Evolutionary conservation across 2,888 invertebrate species (phyloP).

Genomic region (Heteromyza rotundicornis): DNA sequence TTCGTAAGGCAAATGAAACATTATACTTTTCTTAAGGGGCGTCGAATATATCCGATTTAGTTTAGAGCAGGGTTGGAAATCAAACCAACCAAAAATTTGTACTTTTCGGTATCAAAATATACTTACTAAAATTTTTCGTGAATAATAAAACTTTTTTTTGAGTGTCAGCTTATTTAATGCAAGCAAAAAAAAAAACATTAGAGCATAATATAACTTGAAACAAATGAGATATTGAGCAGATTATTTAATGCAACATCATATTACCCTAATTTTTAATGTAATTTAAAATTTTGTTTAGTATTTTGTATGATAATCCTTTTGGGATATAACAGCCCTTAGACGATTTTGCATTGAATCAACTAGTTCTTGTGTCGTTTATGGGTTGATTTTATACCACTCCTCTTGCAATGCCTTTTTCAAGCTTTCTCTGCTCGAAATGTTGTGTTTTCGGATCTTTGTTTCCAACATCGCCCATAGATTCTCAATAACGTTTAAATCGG

Average conservation of each 20-base stretch:
- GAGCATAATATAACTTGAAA: too few relatives aligned
- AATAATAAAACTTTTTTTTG: too few relatives aligned
- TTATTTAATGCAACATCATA: neutral
- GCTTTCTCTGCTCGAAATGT: neutral
- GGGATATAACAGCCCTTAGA: neutral
- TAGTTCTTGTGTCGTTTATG: neutral
- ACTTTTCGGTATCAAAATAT: too few relatives aligned
- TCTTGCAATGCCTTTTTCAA: neutral
- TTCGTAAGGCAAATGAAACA: too few relatives aligned
- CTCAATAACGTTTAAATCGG: neutral
- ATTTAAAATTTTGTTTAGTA: neutral
- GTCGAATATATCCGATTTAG: too few relatives aligned
- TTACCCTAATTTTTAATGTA: neutral
- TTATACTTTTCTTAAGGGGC: too few relatives aligned
- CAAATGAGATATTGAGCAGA: too few relatives aligned
- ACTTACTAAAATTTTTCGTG: too few relatives aligned
- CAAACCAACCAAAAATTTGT: too few relatives aligned
- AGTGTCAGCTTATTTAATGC: too few relatives aligned
- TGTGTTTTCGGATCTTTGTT: neutral
- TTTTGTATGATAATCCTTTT: neutral
- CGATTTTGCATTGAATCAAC: neutral
- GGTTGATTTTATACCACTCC: neutral
- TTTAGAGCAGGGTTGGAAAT: too few relatives aligned
- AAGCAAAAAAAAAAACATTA: too few relatives aligned
- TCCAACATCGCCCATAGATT: constrained; percentile 5